These are phyloP conservation scores for Cephus sareptanus DNA, from an alignment of 2,888 invertebrate genomes.

Conservation along the genomic window DNA sequence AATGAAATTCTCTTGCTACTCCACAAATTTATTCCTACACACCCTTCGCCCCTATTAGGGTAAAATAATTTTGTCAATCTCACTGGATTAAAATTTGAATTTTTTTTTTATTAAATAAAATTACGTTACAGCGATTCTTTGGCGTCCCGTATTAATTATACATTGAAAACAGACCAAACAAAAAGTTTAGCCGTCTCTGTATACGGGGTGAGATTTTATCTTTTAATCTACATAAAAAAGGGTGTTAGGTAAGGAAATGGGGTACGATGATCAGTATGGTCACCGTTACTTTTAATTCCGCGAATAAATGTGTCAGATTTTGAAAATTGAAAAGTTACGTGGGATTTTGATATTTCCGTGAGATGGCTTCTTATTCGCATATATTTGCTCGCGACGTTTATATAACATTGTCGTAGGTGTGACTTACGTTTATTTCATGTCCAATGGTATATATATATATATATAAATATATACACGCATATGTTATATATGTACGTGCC, in stretches of 20 bases:
- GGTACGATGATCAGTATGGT: not conserved
- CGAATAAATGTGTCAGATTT: not conserved
- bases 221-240: not conserved
- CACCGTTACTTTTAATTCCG: not conserved
- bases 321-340: not conserved
- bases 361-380: not conserved
- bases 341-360: not conserved
- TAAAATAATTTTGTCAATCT: not conserved
- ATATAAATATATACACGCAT: conserved; percentile 21
- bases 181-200: not conserved
- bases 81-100: not conserved
- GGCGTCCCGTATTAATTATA: not conserved
- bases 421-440: not conserved
- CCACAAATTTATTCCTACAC: not conserved
- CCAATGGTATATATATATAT: conserved; percentile 27
- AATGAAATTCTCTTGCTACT: not conserved
- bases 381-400: not conserved
- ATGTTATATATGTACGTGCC: conserved; percentile 40
- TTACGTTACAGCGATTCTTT: not conserved
- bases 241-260: not conserved
- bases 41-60: not conserved
- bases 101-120: not conserved
- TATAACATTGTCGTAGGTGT: not conserved
- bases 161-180: not conserved
- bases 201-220: not conserved